Evolutionary conservation across 2,113 vertebrate genomes (phyloP).

Genomic region (Urocolius indicus): DNA sequence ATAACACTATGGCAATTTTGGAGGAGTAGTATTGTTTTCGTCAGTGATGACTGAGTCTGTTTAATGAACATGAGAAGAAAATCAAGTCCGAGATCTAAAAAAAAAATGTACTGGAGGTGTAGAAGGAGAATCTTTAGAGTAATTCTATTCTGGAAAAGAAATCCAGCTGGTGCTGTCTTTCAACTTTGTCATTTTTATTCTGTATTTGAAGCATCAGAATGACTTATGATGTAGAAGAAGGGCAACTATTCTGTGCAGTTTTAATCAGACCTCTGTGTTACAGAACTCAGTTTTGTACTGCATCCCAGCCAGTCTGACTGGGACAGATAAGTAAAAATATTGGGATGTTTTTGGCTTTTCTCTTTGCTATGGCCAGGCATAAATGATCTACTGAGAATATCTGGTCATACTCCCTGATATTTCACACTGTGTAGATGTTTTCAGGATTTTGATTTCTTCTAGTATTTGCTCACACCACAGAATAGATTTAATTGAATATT

Average conservation of each 20-base stretch:
- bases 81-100: background rate
- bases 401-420: background rate
- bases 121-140: background rate
- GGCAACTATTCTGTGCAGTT: accelerated
- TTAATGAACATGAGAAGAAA: background rate
- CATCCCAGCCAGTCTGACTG: too few species aligned
- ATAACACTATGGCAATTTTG: background rate
- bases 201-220: background rate
- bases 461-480: background rate
- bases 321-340: background rate
- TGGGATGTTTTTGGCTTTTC: background rate
- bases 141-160: background rate
- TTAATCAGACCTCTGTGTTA: too few species aligned
- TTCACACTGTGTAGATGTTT: background rate
- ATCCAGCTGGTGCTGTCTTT: background rate
- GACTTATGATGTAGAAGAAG: background rate
- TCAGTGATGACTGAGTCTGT: accelerated
- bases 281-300: accelerated
- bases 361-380: background rate
- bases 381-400: background rate
- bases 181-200: background rate
- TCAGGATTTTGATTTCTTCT: background rate
- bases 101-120: background rate
- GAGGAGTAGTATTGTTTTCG: background rate
- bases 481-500: background rate